phyloP scores from a whole-genome alignment of 2,888 invertebrate genomes.

The Blomia tropicalis region DNA sequence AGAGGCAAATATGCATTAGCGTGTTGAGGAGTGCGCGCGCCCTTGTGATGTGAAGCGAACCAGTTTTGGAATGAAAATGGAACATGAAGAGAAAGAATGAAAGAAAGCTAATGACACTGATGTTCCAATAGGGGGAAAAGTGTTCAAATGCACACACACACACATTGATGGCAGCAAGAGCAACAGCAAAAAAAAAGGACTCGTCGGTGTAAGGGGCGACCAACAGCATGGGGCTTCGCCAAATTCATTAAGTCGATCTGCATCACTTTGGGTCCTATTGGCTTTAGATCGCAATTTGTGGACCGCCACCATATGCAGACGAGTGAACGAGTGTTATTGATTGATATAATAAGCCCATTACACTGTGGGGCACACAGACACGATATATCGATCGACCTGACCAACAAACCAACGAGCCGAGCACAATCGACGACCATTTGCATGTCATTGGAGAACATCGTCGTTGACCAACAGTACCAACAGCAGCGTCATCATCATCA shows the following conservation, averaged over 20 bases:
- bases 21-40: too few relatives aligned
- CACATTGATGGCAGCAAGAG: background rate
- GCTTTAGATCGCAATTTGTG: background rate
- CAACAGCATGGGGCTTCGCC: too few relatives aligned
- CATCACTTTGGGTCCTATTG: background rate
- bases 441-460: background rate
- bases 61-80: background rate
- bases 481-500: background rate
- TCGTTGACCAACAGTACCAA: background rate
- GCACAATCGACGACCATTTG: background rate
- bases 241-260: slow-evolving; percentile 4
- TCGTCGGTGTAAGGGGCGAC: too few relatives aligned
- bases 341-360: slow-evolving; percentile 9
- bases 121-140: background rate
- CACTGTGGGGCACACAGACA: too few relatives aligned
- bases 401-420: too few relatives aligned
- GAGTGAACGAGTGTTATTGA: slow-evolving; percentile 4
- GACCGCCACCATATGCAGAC: background rate
- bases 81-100: too few relatives aligned
- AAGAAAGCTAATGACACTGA: background rate
- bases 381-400: slow-evolving; percentile 1
- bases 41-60: background rate
- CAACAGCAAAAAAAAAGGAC: background rate
- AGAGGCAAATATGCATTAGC: background rate
- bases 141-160: background rate